Conservation (phyloP, 2,113 vertebrate genomes). For the Bos javanicus region DNA sequence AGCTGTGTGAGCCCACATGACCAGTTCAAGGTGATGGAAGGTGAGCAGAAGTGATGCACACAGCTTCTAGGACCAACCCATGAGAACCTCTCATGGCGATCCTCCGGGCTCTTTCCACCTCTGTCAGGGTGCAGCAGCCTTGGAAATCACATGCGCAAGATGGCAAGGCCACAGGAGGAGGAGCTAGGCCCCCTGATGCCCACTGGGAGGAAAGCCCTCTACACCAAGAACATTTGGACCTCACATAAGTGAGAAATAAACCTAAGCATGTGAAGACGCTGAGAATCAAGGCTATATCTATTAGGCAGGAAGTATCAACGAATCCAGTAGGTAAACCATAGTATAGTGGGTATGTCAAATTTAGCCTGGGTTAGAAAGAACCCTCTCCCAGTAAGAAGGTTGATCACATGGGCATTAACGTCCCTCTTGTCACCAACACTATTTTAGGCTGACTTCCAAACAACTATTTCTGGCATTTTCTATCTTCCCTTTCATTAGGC, state of each 20-base stretch:
- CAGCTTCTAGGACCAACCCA: background rate
- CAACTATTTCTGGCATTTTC: background rate
- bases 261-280: background rate
- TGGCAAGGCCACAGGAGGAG: background rate
- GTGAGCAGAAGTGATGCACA: accelerated
- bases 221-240: background rate
- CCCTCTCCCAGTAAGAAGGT: background rate
- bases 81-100: background rate
- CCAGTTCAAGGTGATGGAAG: background rate
- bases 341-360: background rate
- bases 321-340: background rate
- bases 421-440: background rate
- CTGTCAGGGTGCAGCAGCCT: background rate
- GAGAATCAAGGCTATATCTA: background rate
- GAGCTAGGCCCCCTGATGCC: background rate
- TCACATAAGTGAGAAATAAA: background rate
- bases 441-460: background rate
- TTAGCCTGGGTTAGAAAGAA: background rate
- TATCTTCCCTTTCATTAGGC: background rate
- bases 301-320: background rate
- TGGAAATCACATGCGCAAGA: background rate
- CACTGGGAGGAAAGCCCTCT: background rate
- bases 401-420: background rate
- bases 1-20: background rate
- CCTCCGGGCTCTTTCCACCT: background rate